A percentile compares a stretch with the other conserved stretches of the same genome.
Evolutionary conservation across 2,888 invertebrate genomes (phyloP).

Genomic region (Dyspetes luteomarginatus): DNA sequence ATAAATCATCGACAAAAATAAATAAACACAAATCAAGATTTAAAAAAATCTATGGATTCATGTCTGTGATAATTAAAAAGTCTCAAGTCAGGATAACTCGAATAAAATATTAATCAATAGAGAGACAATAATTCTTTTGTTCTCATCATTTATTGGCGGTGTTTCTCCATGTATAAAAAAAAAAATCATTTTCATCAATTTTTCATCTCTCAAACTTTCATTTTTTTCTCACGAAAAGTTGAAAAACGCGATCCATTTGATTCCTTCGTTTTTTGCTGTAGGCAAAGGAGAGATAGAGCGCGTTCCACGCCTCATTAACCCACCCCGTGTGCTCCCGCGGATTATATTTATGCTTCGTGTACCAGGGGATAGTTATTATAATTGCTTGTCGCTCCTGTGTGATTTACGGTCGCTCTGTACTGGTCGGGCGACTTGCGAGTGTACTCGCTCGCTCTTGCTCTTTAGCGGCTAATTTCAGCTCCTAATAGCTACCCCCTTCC

Average conservation of each 20-base stretch:
- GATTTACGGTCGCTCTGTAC: constrained; percentile 77
- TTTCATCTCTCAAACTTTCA: not conserved
- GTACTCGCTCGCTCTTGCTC: constrained; percentile 72
- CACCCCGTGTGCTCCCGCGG: constrained; percentile 73
- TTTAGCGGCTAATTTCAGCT: constrained; percentile 66
- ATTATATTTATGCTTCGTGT: constrained; percentile 78
- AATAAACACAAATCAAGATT: not conserved
- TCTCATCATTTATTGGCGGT: not conserved
- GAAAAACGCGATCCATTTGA: constrained; percentile 50
- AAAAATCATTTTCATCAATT: not conserved
- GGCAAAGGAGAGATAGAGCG: constrained; percentile 67
- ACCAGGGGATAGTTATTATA: constrained; percentile 79
- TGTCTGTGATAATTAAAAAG: too few species aligned
- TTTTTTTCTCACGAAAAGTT: constrained; percentile 12
- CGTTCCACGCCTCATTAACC: constrained; percentile 77
- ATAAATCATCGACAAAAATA: too few species aligned
- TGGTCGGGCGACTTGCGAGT: constrained; percentile 63
- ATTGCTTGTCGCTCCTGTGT: constrained; percentile 80
- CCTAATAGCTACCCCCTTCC: constrained; percentile 76
- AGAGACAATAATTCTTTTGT: too few species aligned
- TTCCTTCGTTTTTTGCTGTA: constrained; percentile 55
- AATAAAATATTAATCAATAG: too few species aligned
- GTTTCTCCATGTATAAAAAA: not conserved
- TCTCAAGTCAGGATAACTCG: too few species aligned
- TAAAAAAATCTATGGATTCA: too few species aligned